Evolutionary conservation across 2,113 vertebrate species (phyloP), one percentile per base, ranked within the genome.

Genomic region (Podocnemis expansa): DNA sequence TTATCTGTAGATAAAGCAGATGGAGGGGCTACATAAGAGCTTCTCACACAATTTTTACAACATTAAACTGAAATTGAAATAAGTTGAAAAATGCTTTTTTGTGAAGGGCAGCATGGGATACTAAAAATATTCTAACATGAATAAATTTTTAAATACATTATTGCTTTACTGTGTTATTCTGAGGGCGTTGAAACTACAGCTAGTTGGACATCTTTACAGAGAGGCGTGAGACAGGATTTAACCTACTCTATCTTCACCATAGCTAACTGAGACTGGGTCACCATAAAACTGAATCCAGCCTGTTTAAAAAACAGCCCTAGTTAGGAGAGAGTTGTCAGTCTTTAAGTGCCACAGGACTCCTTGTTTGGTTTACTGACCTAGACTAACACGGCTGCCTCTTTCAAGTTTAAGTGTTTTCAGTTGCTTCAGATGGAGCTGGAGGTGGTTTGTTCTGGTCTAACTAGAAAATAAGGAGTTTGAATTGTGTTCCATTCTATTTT

Each of bases 241-340:
- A 51, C 38, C 87, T 56, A 41, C 73, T 79, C 79, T 51, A 19
- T 85, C 56, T 49, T 45, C 34, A 0, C 52, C 60, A 17, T 70
- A 25, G 0, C 31, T 60, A 2, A 13, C n/a, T 27, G 88, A 38
- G 0, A 0, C 2, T 11, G 34, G 22, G 34, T 67, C 34, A 24
- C 51, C 24, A 51, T 60, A 29, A 9, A 55, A 63, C 4, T 82
- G 38, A 84, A 54, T 2, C 8, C 45, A 55, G 87, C 56, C 1
- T 87, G 56, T 2, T 80, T 93, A n/a, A 56, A 10, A 43, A 88
- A 92, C 16, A 27, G 90, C 1, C 6, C 5, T 78, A 49, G 5
- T 73, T 43, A 5, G 16, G n/a, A 34, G 17, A 80, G 14, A 45
- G 27, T 31, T 58, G 25, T n/a, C n/a, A n/a, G n/a, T n/a, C n/a